Conservation (phyloP, 2,797 vertebrate genomes). For the Anguilla megastoma region DNA sequence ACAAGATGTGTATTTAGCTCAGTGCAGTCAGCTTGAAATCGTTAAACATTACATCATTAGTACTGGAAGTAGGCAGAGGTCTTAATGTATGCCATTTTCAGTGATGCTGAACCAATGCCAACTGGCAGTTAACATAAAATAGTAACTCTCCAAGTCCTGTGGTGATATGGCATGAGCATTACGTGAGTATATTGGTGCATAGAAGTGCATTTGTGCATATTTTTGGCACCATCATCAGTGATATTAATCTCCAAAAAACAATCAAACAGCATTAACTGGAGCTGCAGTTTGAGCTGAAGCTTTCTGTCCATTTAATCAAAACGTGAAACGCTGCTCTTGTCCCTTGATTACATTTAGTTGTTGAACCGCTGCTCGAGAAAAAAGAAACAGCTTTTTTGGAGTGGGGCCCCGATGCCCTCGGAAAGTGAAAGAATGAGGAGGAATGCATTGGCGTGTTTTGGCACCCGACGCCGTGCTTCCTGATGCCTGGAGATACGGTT, state of each 20-base stretch:
- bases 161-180: neutral
- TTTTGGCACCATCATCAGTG: neutral
- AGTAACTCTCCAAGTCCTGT: neutral
- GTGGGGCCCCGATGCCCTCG: neutral
- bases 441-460: neutral
- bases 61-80: neutral
- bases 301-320: neutral
- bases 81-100: neutral
- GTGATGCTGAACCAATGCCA: neutral
- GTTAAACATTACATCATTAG: neutral
- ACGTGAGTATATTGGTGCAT: neutral
- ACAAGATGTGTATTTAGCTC: neutral
- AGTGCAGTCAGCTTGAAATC: neutral
- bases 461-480: neutral
- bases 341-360: neutral
- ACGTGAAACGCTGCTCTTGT: neutral
- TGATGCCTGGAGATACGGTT: neutral
- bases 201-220: neutral
- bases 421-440: neutral
- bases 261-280: neutral
- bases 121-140: neutral
- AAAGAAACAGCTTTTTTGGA: neutral
- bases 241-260: neutral
- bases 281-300: neutral
- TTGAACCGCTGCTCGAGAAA: neutral